phyloP scores from a whole-genome alignment of 2,113 vertebrate genomes.

The Connochaetes taurinus region DNA sequence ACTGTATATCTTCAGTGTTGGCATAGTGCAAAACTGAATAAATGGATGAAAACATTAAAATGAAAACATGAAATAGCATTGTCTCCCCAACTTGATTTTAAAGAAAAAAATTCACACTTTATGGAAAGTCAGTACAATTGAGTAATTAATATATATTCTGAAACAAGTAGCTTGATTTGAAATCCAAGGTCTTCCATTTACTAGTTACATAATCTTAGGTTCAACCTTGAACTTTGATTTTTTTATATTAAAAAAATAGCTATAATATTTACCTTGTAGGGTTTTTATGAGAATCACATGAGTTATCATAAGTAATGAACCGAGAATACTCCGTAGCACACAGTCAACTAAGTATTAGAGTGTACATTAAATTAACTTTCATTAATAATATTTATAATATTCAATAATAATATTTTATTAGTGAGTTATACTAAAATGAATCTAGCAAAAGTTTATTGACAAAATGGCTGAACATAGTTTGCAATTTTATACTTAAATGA shows the following conservation, averaged over 20 bases:
- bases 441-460: not conserved
- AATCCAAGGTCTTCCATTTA: not conserved
- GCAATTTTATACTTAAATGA: not conserved
- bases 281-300: not conserved
- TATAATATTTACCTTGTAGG: not conserved
- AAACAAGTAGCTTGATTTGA: not conserved
- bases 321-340: not conserved
- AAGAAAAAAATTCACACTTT: not conserved
- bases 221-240: not conserved
- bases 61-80: not conserved
- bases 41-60: not conserved
- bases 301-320: not conserved
- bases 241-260: not conserved
- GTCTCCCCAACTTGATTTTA: not conserved
- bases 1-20: not conserved
- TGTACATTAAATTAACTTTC: not conserved
- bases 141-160: not conserved
- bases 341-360: not conserved
- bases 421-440: not conserved
- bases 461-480: not conserved
- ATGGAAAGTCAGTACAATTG: not conserved
- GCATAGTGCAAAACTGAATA: not conserved
- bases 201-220: not conserved
- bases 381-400: not conserved
- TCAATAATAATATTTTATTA: not conserved